Conservation (phyloP, 2,888 invertebrate species). For the Cenopis cana region DNA sequence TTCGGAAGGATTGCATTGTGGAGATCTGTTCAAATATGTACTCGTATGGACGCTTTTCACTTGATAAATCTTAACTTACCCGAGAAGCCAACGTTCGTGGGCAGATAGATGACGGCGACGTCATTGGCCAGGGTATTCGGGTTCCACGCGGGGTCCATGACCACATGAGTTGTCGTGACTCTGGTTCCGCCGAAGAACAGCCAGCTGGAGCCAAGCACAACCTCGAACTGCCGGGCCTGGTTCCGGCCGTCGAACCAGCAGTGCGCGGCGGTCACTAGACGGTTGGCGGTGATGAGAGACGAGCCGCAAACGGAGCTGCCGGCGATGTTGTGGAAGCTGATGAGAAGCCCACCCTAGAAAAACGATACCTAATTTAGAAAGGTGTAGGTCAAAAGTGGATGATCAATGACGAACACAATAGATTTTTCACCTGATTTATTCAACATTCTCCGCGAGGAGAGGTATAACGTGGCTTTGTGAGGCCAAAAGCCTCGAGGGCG, state of each 20-base stretch:
- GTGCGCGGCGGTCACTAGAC: slow-evolving; percentile 48
- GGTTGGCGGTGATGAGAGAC: slow-evolving; percentile 43
- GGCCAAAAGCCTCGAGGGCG: no score
- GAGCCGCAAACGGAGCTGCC: slow-evolving; percentile 47
- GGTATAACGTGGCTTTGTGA: no score
- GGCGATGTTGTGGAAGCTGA: slow-evolving; percentile 36
- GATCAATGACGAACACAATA: no score
- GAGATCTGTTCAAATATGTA: neutral
- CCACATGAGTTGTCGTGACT: slow-evolving; percentile 37
- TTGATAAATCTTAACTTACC: slow-evolving; percentile 19
- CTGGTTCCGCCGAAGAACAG: slow-evolving; percentile 47
- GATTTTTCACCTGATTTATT: no score
- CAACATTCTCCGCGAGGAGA: no score
- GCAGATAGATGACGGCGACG: slow-evolving; percentile 46
- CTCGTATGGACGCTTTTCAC: neutral
- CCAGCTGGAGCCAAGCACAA: slow-evolving; percentile 46
- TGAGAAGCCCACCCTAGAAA: slow-evolving; percentile 46
- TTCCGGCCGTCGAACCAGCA: slow-evolving; percentile 47
- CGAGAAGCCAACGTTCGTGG: slow-evolving; percentile 35
- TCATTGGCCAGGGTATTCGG: slow-evolving; percentile 42
- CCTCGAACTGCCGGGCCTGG: slow-evolving; percentile 45
- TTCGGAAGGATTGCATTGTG: neutral
- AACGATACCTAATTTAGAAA: neutral
- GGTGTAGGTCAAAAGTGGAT: no score
- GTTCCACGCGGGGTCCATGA: slow-evolving; percentile 41